These are phyloP conservation scores for Taeniopygia guttata DNA, from an alignment of 2,797 vertebrate species.

Conservation along the genomic window DNA sequence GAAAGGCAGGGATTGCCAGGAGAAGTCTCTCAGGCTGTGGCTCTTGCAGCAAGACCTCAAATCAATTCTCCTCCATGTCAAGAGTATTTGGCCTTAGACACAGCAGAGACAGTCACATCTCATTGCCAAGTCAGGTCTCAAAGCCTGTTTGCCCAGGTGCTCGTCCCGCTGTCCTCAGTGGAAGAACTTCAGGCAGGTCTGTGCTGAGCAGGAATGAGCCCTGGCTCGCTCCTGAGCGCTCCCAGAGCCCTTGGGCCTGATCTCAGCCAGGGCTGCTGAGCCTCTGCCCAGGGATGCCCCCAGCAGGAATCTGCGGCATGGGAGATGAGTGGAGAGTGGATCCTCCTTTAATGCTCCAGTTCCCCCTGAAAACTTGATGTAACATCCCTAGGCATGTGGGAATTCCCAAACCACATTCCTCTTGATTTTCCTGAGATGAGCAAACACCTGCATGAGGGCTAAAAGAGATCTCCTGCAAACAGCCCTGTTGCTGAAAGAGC, in stretches of 20 bases:
- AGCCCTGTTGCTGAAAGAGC: neutral
- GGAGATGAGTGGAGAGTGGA: neutral
- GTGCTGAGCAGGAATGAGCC: neutral
- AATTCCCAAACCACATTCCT: neutral
- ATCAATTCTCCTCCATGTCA: conserved; percentile 47
- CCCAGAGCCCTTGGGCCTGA: neutral
- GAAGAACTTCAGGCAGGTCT: neutral
- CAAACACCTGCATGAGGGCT: neutral
- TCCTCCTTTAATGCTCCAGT: neutral
- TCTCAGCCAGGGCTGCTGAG: neutral
- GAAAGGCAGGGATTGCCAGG: neutral
- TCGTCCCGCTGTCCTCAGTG: neutral
- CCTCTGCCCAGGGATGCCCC: neutral
- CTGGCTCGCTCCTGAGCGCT: fast-evolving
- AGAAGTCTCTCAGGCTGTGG: conserved; percentile 18
- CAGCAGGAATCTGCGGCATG: fast-evolving
- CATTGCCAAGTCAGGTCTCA: conserved; percentile 21
- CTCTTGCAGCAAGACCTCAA: neutral
- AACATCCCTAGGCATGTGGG: neutral
- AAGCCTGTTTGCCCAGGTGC: conserved; percentile 44
- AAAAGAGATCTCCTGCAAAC: neutral
- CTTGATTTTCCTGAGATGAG: neutral
- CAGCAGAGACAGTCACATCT: conserved; percentile 30
- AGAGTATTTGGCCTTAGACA: conserved; percentile 36
- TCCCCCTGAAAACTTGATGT: neutral